These are phyloP conservation scores for Phoxinus phoxinus DNA, from an alignment of 2,113 vertebrate species.

Conservation along the genomic window DNA sequence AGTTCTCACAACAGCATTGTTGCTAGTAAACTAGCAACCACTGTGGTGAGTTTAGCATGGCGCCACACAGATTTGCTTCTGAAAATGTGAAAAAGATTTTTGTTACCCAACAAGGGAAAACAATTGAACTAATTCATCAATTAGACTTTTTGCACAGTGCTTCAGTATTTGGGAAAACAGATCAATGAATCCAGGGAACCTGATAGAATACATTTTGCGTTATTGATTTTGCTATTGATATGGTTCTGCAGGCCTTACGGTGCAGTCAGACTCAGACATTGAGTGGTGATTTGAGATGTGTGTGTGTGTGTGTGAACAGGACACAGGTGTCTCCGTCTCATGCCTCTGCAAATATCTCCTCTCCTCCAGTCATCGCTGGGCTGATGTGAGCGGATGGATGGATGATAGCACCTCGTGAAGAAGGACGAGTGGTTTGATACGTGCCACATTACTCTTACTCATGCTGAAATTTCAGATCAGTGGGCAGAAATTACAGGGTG, in stretches of 20 bases:
- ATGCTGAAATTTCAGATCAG: conserved; percentile 21
- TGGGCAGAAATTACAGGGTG: conserved; percentile 7
- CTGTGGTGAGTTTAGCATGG: neutral
- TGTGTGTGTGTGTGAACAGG: conserved; percentile 6
- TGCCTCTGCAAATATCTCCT: conserved; percentile 6
- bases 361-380: neutral
- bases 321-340: neutral
- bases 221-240: conserved; percentile 28
- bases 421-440: conserved; percentile 1
- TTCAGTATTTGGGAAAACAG: conserved; percentile 11
- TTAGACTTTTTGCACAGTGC: neutral
- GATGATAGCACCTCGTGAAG: neutral
- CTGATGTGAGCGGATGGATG: conserved; percentile 22
- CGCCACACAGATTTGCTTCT: neutral
- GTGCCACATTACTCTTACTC: conserved; percentile 14
- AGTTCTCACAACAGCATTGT: neutral
- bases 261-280: conserved; percentile 1
- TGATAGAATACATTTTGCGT: neutral
- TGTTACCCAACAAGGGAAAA: neutral
- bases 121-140: neutral
- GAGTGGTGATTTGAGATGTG: neutral
- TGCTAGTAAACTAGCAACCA: neutral
- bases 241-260: neutral
- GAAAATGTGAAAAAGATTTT: neutral
- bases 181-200: neutral